These are phyloP conservation scores for Vireo griseus DNA, from an alignment of 2,797 vertebrate species.

Conservation along the genomic window DNA sequence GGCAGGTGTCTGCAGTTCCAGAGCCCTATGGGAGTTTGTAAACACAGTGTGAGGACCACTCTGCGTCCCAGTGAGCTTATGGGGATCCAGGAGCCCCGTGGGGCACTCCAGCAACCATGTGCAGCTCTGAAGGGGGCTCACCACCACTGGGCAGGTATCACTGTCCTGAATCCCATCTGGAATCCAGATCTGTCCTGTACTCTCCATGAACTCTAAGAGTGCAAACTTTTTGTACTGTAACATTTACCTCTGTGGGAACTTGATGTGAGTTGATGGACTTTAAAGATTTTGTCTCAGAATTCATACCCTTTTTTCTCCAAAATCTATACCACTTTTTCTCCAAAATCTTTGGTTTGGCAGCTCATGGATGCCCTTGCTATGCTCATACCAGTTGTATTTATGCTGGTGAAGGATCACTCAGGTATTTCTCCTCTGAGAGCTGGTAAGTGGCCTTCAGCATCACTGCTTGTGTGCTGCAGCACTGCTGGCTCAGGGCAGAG, in stretches of 20 bases:
- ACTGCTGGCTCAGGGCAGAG: not conserved
- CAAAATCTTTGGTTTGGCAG: not conserved
- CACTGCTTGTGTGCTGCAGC: not conserved
- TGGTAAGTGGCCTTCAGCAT: not conserved
- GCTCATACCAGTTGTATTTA: not conserved
- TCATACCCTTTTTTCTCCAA: not conserved
- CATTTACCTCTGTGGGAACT: not conserved
- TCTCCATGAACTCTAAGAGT: not conserved
- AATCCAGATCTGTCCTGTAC: not conserved
- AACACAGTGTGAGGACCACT: not conserved
- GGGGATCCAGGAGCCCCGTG: rapidly evolving
- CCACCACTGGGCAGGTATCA: not conserved
- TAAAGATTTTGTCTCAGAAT: not conserved
- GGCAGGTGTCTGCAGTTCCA: not conserved
- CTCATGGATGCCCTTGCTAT: not conserved
- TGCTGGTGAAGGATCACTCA: not conserved
- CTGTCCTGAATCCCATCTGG: not conserved
- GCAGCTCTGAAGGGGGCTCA: not conserved
- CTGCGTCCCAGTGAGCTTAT: not conserved
- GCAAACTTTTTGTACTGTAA: not conserved
- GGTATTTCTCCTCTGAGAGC: not conserved
- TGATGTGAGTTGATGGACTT: not conserved
- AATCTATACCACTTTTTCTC: not conserved
- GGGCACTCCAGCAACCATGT: not conserved
- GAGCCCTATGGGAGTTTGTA: not conserved